phyloP scores from a whole-genome alignment of 2,888 invertebrate species.

The Dryadula phaetusa region DNA sequence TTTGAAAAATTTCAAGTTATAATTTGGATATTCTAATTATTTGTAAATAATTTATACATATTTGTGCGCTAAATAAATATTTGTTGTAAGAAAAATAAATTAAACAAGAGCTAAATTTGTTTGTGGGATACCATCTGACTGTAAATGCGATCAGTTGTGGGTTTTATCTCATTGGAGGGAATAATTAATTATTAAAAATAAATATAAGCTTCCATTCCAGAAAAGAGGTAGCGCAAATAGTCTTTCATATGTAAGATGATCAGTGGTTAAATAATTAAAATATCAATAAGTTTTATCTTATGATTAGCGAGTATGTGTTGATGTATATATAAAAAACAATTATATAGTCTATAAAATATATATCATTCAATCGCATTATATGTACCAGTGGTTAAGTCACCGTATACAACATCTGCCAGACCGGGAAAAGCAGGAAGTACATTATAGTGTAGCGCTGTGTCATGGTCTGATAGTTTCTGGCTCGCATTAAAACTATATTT shows the following conservation, averaged over 20 bases:
- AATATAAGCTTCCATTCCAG: too few species aligned
- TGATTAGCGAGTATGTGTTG: background rate
- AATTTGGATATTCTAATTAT: too few species aligned
- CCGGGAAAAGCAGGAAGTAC: constrained; percentile 38
- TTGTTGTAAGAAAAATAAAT: too few species aligned
- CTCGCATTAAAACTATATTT: constrained; percentile 43
- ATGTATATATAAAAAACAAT: background rate
- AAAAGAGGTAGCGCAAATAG: background rate
- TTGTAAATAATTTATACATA: too few species aligned
- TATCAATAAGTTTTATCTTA: too few species aligned
- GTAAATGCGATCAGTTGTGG: too few species aligned
- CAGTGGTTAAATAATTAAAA: background rate
- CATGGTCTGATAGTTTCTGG: constrained; percentile 39
- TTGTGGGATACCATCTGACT: too few species aligned
- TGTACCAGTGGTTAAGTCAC: background rate
- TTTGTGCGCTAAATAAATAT: too few species aligned
- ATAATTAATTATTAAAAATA: too few species aligned
- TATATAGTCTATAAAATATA: background rate
- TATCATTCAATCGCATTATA: background rate
- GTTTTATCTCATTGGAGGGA: too few species aligned
- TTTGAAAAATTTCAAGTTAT: too few species aligned
- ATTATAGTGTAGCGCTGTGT: constrained; percentile 41
- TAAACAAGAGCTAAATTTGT: too few species aligned
- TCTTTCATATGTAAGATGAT: background rate
- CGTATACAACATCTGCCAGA: constrained; percentile 30